Percentiles rank a stretch among this genome's conserved stretches.
Conservation (phyloP, 2,113 vertebrate species). For the Archilochus colubris region DNA sequence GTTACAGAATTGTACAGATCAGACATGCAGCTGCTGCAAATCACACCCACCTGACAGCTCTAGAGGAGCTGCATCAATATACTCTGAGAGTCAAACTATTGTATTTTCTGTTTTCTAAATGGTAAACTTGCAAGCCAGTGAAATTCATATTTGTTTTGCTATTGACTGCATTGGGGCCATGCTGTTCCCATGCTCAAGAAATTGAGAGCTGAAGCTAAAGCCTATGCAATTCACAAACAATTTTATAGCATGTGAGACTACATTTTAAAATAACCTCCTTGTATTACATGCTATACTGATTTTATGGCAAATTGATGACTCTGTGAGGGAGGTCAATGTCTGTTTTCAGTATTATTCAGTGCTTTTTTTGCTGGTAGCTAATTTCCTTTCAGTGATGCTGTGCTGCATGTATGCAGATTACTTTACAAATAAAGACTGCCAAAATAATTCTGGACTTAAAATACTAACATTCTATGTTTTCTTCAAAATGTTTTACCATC, state of each 20-base stretch:
- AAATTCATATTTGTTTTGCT: not conserved
- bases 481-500: constrained; percentile 4
- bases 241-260: constrained; percentile 19
- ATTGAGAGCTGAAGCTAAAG: not conserved
- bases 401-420: constrained; percentile 28
- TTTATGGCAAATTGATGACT: constrained; percentile 22
- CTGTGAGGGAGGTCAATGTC: not conserved
- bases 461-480: not conserved
- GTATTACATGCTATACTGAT: constrained; percentile 39
- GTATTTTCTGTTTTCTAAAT: not conserved
- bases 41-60: not conserved
- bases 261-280: constrained; percentile 61
- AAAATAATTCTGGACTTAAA: constrained; percentile 32
- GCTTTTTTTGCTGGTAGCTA: constrained; percentile 27
- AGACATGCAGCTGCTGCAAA: not conserved
- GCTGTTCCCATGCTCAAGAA: not conserved
- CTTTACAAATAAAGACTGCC: constrained; percentile 4
- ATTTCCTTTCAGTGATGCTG: constrained; percentile 9
- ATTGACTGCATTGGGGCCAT: accelerated
- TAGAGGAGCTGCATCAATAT: not conserved
- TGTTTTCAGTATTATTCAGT: constrained; percentile 48
- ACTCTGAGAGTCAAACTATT: not conserved
- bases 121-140: not conserved
- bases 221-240: not conserved
- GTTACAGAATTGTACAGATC: not conserved